Conservation (phyloP, 1,140 invertebrate genomes). For the Grapholita molesta region DNA sequence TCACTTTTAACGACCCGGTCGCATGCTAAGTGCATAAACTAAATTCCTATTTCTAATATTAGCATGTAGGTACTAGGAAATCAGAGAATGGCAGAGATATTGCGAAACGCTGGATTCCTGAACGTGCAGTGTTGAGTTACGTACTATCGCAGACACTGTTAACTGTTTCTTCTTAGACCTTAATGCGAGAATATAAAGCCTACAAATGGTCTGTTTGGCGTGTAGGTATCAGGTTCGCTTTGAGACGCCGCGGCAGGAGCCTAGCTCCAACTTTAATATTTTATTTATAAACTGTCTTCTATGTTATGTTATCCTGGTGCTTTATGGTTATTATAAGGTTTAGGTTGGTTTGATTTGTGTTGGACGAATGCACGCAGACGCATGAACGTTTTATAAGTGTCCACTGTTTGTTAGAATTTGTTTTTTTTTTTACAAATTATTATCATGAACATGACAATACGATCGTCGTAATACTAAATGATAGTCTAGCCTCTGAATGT, state of each 20-base stretch:
- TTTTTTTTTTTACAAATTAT: no score
- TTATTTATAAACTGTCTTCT: conserved; percentile 43
- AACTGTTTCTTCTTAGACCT: no score
- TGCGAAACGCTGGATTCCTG: conserved; percentile 61
- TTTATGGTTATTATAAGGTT: conserved; percentile 56
- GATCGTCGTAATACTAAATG: no score
- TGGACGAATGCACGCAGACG: conserved; percentile 27
- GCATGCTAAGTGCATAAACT: conserved; percentile 8
- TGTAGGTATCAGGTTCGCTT: conserved; percentile 65
- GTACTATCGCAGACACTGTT: no score
- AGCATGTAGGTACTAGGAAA: conserved; percentile 51
- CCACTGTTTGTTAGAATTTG: no score
- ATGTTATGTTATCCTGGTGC: conserved; percentile 50
- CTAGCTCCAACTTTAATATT: conserved; percentile 58
- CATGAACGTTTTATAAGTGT: conserved; percentile 22
- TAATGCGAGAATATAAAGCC: no score
- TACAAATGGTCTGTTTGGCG: no score
- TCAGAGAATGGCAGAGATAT: conserved; percentile 50
- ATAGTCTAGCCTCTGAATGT: no score
- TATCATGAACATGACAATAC: no score
- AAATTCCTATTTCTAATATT: conserved; percentile 40
- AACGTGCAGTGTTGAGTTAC: conserved; percentile 60
- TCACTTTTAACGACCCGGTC: not conserved
- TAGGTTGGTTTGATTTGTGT: not conserved
- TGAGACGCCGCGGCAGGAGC: conserved; percentile 62